A percentile compares a stretch with the other conserved stretches of the same genome.
Evolutionary conservation across 1,140 invertebrate genomes (phyloP).

Genomic region (Nasonia longicornis): DNA sequence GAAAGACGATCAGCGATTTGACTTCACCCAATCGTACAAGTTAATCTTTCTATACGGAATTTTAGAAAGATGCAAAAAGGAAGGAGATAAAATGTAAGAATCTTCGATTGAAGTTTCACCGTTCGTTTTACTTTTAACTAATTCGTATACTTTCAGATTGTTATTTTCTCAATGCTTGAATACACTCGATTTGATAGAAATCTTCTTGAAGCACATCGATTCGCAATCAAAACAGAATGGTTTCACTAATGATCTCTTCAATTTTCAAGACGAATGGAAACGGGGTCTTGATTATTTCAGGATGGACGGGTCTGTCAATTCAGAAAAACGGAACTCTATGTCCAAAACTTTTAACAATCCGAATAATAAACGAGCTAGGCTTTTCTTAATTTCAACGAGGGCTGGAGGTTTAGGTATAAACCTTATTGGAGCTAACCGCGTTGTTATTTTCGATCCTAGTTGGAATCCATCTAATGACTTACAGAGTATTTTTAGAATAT

Average conservation of each 20-base stretch:
- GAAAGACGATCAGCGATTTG: conserved; percentile 67
- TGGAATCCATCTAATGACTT: conserved; percentile 98
- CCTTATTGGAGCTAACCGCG: conserved; percentile 93
- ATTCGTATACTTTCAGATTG: conserved; percentile 71
- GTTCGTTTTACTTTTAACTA: conserved; percentile 18
- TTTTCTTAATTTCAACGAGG: conserved; percentile 95
- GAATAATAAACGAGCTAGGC: conserved; percentile 81
- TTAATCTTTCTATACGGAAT: conserved; percentile 87
- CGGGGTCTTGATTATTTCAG: conserved; percentile 89
- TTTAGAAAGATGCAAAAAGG: conserved; percentile 85
- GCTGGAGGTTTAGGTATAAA: conserved; percentile 97
- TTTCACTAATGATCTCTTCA: conserved; percentile 61
- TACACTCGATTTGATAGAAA: conserved; percentile 91
- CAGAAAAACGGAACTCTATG: conserved; percentile 80
- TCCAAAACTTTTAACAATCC: conserved; percentile 88
- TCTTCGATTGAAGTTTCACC: neutral
- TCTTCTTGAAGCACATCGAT: conserved; percentile 82
- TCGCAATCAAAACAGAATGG: conserved; percentile 70
- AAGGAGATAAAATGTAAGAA: conserved; percentile 91
- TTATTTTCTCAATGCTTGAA: conserved; percentile 93
- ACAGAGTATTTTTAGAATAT: conserved; percentile 97
- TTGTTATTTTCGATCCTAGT: conserved; percentile 96
- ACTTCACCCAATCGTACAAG: conserved; percentile 80
- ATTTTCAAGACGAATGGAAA: conserved; percentile 78
- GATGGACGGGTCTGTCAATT: conserved; percentile 87